Conservation (phyloP, 1,140 invertebrate species). For the Aplysia californica region DNA sequence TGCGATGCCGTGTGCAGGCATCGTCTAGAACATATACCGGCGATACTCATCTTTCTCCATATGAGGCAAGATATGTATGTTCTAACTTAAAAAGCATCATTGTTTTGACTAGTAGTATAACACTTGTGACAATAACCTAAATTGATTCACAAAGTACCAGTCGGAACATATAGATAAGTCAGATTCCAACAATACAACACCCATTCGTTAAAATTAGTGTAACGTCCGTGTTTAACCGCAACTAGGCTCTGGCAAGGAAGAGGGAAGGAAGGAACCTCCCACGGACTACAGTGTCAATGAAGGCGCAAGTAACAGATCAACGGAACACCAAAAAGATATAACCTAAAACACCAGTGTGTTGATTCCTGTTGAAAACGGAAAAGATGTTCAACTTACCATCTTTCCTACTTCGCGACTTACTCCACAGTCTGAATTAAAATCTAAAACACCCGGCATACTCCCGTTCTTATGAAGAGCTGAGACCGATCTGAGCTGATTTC, state of each 20-base stretch:
- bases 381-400: conserved; percentile 24
- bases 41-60: too few relatives aligned
- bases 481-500: conserved; percentile 4
- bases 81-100: background rate
- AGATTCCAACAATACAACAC: too few relatives aligned
- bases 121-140: too few relatives aligned
- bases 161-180: too few relatives aligned
- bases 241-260: too few relatives aligned
- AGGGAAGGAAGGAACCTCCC: background rate
- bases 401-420: conserved; percentile 13
- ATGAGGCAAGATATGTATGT: background rate
- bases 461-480: background rate
- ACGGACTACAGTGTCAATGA: background rate
- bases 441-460: conserved; percentile 28
- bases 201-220: too few relatives aligned
- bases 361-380: too few relatives aligned
- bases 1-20: background rate
- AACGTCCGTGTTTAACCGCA: too few relatives aligned
- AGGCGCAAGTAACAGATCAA: background rate
- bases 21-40: too few relatives aligned
- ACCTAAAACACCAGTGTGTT: background rate
- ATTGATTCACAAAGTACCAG: too few relatives aligned
- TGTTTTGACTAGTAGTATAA: too few relatives aligned
- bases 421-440: conserved; percentile 14
- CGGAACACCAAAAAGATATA: background rate